Conservation (phyloP, 2,797 vertebrate genomes). For the Crax fasciolata region DNA sequence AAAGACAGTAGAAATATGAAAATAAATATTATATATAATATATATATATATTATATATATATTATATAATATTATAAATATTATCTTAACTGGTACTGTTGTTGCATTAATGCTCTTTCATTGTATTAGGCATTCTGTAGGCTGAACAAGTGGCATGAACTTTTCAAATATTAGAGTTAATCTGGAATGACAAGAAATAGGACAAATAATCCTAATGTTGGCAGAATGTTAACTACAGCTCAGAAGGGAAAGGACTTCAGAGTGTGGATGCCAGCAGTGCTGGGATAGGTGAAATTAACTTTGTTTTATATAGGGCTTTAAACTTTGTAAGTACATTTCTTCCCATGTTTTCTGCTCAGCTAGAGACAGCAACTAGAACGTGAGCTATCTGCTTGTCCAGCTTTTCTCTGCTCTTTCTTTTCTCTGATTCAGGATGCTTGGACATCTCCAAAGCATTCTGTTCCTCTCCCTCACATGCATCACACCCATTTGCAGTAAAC, state of each 20-base stretch:
- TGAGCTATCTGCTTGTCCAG: not conserved
- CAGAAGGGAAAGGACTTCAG: not conserved
- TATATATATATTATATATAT: too few species aligned
- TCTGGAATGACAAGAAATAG: not conserved
- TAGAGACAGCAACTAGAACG: not conserved
- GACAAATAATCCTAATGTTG: not conserved
- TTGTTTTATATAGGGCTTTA: not conserved
- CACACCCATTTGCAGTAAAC: not conserved
- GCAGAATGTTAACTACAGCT: not conserved
- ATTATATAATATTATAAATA: too few species aligned
- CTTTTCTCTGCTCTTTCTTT: not conserved
- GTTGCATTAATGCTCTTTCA: not conserved
- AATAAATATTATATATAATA: not conserved
- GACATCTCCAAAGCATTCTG: not conserved
- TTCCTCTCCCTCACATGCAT: not conserved
- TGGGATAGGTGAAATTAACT: not conserved
- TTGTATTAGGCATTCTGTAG: not conserved
- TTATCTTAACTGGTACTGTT: not conserved
- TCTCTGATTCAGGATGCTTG: not conserved
- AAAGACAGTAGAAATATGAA: not conserved
- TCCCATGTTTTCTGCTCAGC: not conserved
- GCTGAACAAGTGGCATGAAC: not conserved
- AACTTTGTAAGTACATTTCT: not conserved
- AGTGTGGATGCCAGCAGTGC: not conserved
- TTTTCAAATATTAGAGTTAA: not conserved